Conservation (phyloP, 2,797 vertebrate genomes). For the Alfaro cultratus region DNA sequence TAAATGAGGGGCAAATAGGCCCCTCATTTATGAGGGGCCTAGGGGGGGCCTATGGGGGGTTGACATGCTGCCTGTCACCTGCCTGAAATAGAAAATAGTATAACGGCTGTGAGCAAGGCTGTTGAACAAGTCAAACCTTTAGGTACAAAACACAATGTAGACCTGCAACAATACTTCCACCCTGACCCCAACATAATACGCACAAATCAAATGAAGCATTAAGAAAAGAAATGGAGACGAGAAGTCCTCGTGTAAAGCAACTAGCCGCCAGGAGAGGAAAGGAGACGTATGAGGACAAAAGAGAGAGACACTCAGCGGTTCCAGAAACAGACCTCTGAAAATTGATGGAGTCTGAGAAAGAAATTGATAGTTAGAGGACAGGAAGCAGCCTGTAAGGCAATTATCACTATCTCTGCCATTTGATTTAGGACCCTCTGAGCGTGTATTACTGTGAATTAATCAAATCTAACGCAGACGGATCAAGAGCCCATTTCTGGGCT, state of each 20-base stretch:
- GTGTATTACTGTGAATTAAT: slow-evolving; percentile 75
- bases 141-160: slow-evolving; percentile 75
- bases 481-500: slow-evolving; percentile 64
- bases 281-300: slow-evolving; percentile 10
- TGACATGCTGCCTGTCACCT: slow-evolving; percentile 62
- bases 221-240: slow-evolving; percentile 52
- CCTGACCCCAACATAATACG: slow-evolving; percentile 77
- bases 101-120: slow-evolving; percentile 74
- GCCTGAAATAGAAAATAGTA: slow-evolving; percentile 62
- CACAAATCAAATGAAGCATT: slow-evolving; percentile 70
- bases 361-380: slow-evolving; percentile 80
- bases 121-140: slow-evolving; percentile 69
- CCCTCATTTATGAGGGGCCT: too few species aligned
- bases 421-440: slow-evolving; percentile 75
- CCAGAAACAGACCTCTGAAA: slow-evolving; percentile 61
- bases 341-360: slow-evolving; percentile 74
- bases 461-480: slow-evolving; percentile 62
- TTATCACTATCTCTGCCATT: slow-evolving; percentile 73
- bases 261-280: slow-evolving; percentile 5
- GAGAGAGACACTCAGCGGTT: slow-evolving; percentile 36
- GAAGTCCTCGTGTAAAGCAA: slow-evolving; percentile 13
- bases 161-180: slow-evolving; percentile 65
- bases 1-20: too few species aligned
- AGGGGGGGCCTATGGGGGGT: too few species aligned
- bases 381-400: slow-evolving; percentile 78